A percentile compares a stretch with the other conserved stretches of the same genome.
Conservation (phyloP, 2,888 invertebrate species). For the Romanomermis culicivorax region DNA sequence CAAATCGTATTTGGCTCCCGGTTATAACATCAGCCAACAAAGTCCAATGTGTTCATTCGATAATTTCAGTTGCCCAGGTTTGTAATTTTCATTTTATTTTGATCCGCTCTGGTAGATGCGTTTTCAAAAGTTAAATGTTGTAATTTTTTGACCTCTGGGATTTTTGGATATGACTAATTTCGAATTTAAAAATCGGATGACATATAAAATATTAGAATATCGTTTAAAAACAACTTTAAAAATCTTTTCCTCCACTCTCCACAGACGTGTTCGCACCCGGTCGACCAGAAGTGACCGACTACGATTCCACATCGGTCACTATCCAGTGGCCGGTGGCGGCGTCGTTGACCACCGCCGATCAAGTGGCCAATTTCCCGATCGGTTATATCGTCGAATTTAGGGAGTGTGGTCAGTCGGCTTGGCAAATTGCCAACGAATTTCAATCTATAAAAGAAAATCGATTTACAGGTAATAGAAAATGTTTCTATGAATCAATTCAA, state of each 20-base stretch:
- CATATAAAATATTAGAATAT: too few species aligned
- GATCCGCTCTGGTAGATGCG: too few species aligned
- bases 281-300: constrained; percentile 19
- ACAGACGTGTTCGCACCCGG: constrained; percentile 17
- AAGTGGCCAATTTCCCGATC: too few species aligned
- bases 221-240: too few species aligned
- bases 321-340: constrained; percentile 20
- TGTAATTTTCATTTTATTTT: too few species aligned
- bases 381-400: constrained; percentile 17
- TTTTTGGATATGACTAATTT: too few species aligned
- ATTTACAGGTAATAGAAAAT: constrained; percentile 20
- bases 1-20: constrained; percentile 14
- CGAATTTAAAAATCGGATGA: too few species aligned
- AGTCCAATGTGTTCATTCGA: neutral
- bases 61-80: neutral
- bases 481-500: too few species aligned
- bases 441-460: constrained; percentile 20
- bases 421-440: constrained; percentile 18
- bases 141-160: too few species aligned
- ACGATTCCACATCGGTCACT: constrained; percentile 22
- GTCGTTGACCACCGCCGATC: neutral
- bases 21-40: neutral
- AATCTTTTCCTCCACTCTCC: too few species aligned
- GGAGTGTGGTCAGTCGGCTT: constrained; percentile 22
- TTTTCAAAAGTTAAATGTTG: too few species aligned